These are phyloP conservation scores for Pilophorus perplexus DNA, from an alignment of 2,888 invertebrate genomes.

Conservation along the genomic window DNA sequence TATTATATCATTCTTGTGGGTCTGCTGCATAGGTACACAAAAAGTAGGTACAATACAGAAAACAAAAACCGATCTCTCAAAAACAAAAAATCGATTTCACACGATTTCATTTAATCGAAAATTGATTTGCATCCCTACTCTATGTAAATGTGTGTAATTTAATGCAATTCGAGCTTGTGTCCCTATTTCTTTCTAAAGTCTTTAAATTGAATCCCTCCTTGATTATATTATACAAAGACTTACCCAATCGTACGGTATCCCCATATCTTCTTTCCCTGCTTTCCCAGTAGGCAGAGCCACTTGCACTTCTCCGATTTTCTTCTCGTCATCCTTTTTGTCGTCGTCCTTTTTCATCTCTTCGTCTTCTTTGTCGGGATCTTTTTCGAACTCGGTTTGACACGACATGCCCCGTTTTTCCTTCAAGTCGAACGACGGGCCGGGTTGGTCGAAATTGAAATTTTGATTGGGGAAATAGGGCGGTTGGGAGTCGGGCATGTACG, in stretches of 20 bases:
- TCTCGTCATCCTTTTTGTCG: slow-evolving; percentile 53
- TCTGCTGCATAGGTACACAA: too few species aligned
- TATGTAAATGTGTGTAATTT: too few species aligned
- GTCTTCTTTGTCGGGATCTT: slow-evolving; percentile 20
- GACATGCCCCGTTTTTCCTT: slow-evolving; percentile 41
- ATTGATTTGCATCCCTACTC: too few species aligned
- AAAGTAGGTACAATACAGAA: too few species aligned
- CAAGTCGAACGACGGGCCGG: slow-evolving; percentile 27
- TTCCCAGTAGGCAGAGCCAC: slow-evolving; percentile 46
- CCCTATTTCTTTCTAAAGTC: too few species aligned
- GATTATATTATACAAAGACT: too few species aligned
- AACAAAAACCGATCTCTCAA: too few species aligned
- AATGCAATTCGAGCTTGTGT: too few species aligned
- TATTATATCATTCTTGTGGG: too few species aligned
- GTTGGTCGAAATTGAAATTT: slow-evolving; percentile 31
- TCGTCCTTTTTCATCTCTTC: slow-evolving; percentile 39
- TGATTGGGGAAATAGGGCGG: slow-evolving; percentile 3
- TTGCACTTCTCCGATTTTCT: slow-evolving; percentile 58
- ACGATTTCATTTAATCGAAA: too few species aligned
- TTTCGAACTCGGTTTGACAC: slow-evolving; percentile 42
- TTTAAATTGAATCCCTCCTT: too few species aligned
- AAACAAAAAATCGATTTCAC: too few species aligned
- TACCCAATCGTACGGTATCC: slow-evolving; percentile 84
- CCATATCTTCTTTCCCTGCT: slow-evolving; percentile 67
- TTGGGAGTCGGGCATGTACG: not conserved